Evolutionary conservation across 2,797 vertebrate genomes (phyloP), one percentile per base, ranked within the genome.

Genomic region (Notoglanidium macrostoma): DNA sequence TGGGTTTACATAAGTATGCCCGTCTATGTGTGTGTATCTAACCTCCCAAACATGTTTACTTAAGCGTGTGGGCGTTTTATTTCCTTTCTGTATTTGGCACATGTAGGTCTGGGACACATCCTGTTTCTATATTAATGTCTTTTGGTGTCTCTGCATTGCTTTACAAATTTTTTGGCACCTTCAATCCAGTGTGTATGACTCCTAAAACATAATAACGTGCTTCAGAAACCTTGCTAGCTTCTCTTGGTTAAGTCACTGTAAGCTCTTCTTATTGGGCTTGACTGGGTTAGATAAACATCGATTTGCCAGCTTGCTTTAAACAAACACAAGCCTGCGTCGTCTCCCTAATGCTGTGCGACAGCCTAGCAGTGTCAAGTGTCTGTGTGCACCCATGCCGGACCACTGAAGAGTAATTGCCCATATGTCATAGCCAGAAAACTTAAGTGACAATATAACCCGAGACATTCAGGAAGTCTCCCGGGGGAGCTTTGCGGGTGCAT

Each of bases 271-370:
- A 46, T 89, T 86, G 83, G 92, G 85, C 92, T 88, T 51, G 79
- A 91, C 85, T 84, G 83, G 87, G 88, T 88, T 92, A 90, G 93
- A 93, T 89, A 92, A 92, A 92, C 91, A 89, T 55, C 80, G 78
- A 91, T 91, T 93, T 87, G 87, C 85, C 88, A 85, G 87, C 83
- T 87, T 88, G 82, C 89, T 93, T 94, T 92, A 91, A 93, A 92
- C 90, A 92, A 92, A 93, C 91, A 92, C 81, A 77, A 89, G 87
- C 68, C 65, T 88, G 87, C 59, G 76, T 89, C 85, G 90, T 93
- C 90, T 90, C 88, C 82, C 87, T 89, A 85, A 92, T 92, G 93
- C 94, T 72, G 88, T 85, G 90, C 79, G 88, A 89, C 84, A 85
- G 84, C 61, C 88, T 85, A 17, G 46, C 65, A 90, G 78, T 91